Evolutionary conservation across 1,140 invertebrate genomes (phyloP).

Genomic region (Drosophila hydei): DNA sequence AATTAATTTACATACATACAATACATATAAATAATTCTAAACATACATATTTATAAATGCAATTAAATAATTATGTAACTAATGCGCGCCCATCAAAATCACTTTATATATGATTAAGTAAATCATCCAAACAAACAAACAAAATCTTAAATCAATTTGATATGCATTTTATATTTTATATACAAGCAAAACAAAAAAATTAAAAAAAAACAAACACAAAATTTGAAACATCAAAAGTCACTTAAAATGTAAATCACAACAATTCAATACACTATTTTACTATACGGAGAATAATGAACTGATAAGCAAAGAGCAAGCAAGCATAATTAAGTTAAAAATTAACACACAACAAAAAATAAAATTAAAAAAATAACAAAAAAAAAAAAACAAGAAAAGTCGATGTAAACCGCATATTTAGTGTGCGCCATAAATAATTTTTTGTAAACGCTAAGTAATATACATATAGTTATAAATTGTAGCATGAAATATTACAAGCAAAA

Average conservation of each 20-base stretch:
- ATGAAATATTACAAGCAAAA: conserved; percentile 66
- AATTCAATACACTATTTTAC: conserved; percentile 50
- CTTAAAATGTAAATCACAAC: conserved; percentile 18
- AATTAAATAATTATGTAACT: conserved; percentile 39
- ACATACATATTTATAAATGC: conserved; percentile 49
- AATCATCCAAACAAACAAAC: conserved; percentile 31
- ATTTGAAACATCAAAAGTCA: conserved; percentile 3
- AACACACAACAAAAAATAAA: conserved; percentile 20
- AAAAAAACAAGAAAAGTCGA: neutral
- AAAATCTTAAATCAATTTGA: conserved; percentile 55
- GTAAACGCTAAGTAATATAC: conserved; percentile 59
- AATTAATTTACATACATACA: conserved; percentile 42
- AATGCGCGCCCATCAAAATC: conserved; percentile 51
- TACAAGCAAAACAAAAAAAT: conserved; percentile 18
- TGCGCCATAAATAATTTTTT: conserved; percentile 70
- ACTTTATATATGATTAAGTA: conserved; percentile 32
- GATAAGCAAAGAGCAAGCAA: conserved; percentile 74
- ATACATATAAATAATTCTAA: conserved; percentile 44
- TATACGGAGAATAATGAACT: conserved; percentile 77
- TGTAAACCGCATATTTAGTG: conserved; percentile 33
- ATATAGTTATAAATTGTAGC: conserved; percentile 73
- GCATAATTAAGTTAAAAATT: conserved; percentile 59
- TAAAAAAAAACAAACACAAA: conserved; percentile 5
- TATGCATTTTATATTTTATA: conserved; percentile 78
- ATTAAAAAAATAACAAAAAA: conserved; percentile 36